These are phyloP conservation scores for Odontophorus gujanensis DNA, from an alignment of 2,113 vertebrate genomes.

Conservation along the genomic window DNA sequence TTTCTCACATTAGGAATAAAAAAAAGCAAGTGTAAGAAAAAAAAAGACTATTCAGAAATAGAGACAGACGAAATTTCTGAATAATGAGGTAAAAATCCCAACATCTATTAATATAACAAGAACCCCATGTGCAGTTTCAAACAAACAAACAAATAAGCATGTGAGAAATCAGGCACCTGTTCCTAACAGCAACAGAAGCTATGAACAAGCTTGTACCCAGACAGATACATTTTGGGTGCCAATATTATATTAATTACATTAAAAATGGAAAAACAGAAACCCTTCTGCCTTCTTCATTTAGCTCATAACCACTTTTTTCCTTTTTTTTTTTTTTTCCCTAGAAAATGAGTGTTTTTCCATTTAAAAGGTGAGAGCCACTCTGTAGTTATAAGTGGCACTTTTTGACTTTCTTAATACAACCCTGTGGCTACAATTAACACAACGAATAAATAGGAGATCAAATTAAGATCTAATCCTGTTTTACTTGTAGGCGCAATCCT, in stretches of 20 bases:
- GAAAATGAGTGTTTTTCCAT: constrained; percentile 69
- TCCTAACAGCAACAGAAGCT: neutral
- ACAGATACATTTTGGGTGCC: constrained; percentile 45
- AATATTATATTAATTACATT: constrained; percentile 59
- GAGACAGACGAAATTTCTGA: constrained; percentile 30
- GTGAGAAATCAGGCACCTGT: constrained; percentile 31
- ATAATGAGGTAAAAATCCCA: constrained; percentile 47
- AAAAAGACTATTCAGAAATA: constrained; percentile 5
- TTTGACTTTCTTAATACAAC: constrained; percentile 72
- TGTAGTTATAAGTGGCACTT: constrained; percentile 70
- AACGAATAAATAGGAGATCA: constrained; percentile 66
- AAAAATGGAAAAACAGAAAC: constrained; percentile 65
- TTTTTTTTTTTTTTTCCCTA: constrained; percentile 47
- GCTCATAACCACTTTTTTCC: constrained; percentile 38
- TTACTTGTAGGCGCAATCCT: constrained; percentile 41
- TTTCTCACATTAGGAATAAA: neutral
- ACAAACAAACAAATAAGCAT: constrained; percentile 54
- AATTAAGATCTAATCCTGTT: constrained; percentile 70
- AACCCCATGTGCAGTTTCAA: constrained; percentile 36
- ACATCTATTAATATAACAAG: constrained; percentile 57
- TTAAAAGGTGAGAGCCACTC: constrained; percentile 74
- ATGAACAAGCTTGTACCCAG: constrained; percentile 40
- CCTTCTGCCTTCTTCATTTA: constrained; percentile 65
- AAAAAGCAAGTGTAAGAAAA: neutral
- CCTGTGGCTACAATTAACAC: constrained; percentile 74